These are phyloP conservation scores for Erinaceus europaeus DNA, from an alignment of 2,113 vertebrate species.

Conservation along the genomic window DNA sequence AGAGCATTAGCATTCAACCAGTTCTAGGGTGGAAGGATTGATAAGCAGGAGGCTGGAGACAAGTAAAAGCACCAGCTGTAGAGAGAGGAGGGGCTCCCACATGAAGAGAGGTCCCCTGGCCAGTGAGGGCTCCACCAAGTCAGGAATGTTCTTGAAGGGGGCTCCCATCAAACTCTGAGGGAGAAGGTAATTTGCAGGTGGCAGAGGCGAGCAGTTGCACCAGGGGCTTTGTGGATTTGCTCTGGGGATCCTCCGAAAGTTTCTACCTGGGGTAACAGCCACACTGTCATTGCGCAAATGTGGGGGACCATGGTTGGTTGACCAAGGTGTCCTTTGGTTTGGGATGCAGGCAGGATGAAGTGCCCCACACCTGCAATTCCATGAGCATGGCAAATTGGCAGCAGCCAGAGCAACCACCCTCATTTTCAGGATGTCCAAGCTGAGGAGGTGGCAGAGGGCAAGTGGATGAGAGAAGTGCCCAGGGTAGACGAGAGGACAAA, in stretches of 20 bases:
- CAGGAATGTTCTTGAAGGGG: no score
- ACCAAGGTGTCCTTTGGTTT: not conserved
- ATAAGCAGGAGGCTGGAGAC: not conserved
- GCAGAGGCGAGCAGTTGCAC: not conserved
- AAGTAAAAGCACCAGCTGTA: not conserved
- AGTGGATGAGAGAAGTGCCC: not conserved
- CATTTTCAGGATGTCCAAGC: not conserved
- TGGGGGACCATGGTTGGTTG: not conserved
- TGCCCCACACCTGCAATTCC: not conserved
- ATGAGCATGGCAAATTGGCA: accelerated
- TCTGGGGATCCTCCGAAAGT: no score
- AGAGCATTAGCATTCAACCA: no score
- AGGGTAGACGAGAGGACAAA: not conserved
- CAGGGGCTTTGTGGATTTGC: not conserved
- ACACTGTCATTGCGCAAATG: not conserved
- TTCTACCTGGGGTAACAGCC: not conserved
- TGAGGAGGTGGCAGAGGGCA: not conserved
- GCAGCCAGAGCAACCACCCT: not conserved
- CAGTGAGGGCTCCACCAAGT: no score
- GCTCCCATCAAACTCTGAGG: no score
- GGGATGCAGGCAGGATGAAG: no score
- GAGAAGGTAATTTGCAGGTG: accelerated
- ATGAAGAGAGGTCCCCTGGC: no score
- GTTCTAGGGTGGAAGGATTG: no score
- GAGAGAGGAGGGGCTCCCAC: not conserved